Evolutionary conservation across 1,140 invertebrate species (phyloP), one percentile per base, ranked within the genome.

Genomic region (Camponotus floridanus): DNA sequence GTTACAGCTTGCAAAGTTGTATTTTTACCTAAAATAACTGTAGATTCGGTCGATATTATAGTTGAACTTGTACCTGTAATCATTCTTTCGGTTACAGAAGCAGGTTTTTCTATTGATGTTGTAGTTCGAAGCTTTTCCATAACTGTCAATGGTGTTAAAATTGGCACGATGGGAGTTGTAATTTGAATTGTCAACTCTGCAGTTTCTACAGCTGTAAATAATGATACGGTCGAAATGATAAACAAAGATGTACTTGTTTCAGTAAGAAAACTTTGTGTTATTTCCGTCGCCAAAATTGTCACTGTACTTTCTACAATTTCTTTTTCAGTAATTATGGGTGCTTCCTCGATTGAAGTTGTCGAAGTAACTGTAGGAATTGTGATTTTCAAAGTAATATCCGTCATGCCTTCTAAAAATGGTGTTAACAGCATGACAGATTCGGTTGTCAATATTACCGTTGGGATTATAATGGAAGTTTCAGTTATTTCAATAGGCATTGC

Each of bases 341-440:
- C 33, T 9, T 73, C 7, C n/a, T 36, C n/a, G 39, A 48, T 18
- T 62, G 18, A 36, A 45, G 8, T 45, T 45, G n/a, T 11, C 48
- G 15, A 51, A 26, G 26, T 59, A 73, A 4, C 26, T 18, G 18
- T 18, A 45, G 67, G 67, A 61, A 81, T 45, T 2, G 55, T 73
- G 71, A 81, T 45, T 11, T 45, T 81, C 8, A 73, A 33, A 81
- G 79, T 81, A 61, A 73, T 61, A 45, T 73, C 55, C 3, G 79
- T 62, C 15, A 71, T 81, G 33, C 36, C 65, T 71, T 81, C 67
- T 51, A 81, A 59, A 71, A 71, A 13, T 57, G 36, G 21, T 42
- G 78, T 81, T n/a, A 81, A 45, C 1, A 81, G 3, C 21, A 81
- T 71, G 1, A 6, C 11, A 71, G 78, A 31, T 59, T 81, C 26